A percentile compares a stretch with the other conserved stretches of the same genome.
phyloP scores from a whole-genome alignment of 2,888 invertebrate species.

The Bruchidius siliquastri region DNA sequence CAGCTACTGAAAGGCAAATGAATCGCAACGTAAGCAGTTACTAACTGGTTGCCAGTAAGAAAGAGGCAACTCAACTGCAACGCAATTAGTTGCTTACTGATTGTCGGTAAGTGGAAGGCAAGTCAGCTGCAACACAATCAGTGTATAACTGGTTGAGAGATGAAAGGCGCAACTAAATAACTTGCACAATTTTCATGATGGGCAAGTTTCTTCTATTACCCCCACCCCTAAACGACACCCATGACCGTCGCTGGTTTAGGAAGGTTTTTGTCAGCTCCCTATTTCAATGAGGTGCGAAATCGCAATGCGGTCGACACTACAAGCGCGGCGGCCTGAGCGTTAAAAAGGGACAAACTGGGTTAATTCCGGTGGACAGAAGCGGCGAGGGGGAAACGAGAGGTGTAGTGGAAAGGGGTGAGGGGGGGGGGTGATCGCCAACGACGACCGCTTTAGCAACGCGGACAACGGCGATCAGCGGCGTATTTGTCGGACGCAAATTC shows the following conservation, averaged over 20 bases:
- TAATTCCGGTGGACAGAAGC: background rate
- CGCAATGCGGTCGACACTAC: background rate
- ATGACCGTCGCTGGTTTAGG: background rate
- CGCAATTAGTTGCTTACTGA: too few species aligned
- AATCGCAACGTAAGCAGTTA: too few species aligned
- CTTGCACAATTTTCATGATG: too few species aligned
- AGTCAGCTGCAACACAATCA: too few species aligned
- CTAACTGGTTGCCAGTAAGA: too few species aligned
- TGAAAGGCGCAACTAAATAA: too few species aligned
- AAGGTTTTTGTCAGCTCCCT: background rate
- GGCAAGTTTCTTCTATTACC: too few species aligned
- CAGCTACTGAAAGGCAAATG: too few species aligned
- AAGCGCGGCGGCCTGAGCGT: background rate
- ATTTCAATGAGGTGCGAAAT: background rate
- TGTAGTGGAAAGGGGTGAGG: background rate
- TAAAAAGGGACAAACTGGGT: background rate
- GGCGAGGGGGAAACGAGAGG: background rate
- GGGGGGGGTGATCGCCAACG: background rate
- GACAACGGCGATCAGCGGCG: background rate
- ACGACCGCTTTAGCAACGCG: background rate
- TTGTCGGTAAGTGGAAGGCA: too few species aligned
- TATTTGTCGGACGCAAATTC: slow-evolving; percentile 24
- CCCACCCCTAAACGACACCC: too few species aligned
- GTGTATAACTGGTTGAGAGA: too few species aligned
- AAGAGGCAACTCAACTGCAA: too few species aligned